phyloP scores from a whole-genome alignment of 2,797 vertebrate genomes.

The Chiloscyllium punctatum region DNA sequence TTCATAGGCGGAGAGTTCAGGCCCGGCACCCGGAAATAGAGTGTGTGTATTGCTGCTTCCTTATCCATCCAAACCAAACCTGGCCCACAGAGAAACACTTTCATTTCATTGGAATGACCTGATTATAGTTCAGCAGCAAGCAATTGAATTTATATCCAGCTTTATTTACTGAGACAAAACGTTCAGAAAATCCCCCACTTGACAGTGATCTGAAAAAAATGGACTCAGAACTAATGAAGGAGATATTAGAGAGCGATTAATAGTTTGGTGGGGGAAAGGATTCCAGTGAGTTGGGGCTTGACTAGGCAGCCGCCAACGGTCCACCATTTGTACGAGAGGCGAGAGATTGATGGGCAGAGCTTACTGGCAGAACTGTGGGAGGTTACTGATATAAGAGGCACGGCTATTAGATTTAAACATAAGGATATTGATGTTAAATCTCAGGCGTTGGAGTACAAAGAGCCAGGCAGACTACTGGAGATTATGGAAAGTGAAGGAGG shows the following conservation, averaged over 20 bases:
- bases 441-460: not conserved
- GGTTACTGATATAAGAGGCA: not conserved
- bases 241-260: not conserved
- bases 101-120: not conserved
- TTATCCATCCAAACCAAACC: not conserved
- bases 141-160: not conserved
- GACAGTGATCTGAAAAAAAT: not conserved
- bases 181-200: too few relatives aligned
- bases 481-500: not conserved
- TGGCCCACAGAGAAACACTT: too few relatives aligned
- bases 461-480: not conserved
- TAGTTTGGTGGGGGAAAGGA: not conserved
- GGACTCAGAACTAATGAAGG: not conserved
- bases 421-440: not conserved
- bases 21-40: conserved; percentile 19
- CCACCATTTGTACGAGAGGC: too few relatives aligned
- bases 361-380: not conserved
- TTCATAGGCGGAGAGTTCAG: conserved; percentile 11
- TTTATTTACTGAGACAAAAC: not conserved
- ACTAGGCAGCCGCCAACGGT: not conserved
- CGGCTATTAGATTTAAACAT: not conserved
- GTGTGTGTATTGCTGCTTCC: not conserved
- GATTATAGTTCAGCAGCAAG: not conserved
- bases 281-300: not conserved
- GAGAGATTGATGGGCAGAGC: not conserved